These are phyloP conservation scores for Rhogogaster chlorosoma DNA, from an alignment of 2,888 invertebrate genomes.

Conservation along the genomic window DNA sequence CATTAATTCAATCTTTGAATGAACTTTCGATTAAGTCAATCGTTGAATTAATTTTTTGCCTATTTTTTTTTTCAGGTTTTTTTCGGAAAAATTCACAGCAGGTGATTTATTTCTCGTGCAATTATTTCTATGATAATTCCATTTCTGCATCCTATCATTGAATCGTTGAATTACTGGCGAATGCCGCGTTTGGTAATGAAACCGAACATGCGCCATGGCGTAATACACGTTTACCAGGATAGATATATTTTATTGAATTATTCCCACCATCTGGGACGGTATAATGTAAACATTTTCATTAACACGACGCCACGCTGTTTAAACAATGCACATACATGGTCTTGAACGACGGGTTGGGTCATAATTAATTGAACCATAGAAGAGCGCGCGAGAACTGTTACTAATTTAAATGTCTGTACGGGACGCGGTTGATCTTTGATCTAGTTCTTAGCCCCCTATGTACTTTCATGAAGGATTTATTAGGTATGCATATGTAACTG, in stretches of 20 bases:
- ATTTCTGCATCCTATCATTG: too few relatives aligned
- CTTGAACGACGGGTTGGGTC: not conserved
- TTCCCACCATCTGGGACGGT: conserved; percentile 9
- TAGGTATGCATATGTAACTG: too few relatives aligned
- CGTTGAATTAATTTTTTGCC: too few relatives aligned
- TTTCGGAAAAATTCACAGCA: too few relatives aligned
- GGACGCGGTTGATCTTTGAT: conserved; percentile 12
- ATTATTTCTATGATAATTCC: too few relatives aligned
- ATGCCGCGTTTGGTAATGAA: not conserved
- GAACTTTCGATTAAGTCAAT: too few relatives aligned
- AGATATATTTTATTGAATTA: conserved; percentile 3
- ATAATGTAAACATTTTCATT: conserved; percentile 38
- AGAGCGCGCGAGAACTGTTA: not conserved
- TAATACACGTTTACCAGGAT: not conserved
- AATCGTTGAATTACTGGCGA: not conserved
- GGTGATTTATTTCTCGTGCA: too few relatives aligned
- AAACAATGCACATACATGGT: not conserved
- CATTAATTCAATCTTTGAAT: not conserved
- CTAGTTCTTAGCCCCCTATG: not conserved
- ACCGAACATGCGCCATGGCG: not conserved
- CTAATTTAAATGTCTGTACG: conserved; percentile 20
- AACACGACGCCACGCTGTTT: not conserved
- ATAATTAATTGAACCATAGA: conserved; percentile 1
- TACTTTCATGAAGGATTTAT: too few relatives aligned
- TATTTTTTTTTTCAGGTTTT: too few relatives aligned